Conservation (phyloP, 2,888 invertebrate genomes). For the Schizaphis graminum region DNA sequence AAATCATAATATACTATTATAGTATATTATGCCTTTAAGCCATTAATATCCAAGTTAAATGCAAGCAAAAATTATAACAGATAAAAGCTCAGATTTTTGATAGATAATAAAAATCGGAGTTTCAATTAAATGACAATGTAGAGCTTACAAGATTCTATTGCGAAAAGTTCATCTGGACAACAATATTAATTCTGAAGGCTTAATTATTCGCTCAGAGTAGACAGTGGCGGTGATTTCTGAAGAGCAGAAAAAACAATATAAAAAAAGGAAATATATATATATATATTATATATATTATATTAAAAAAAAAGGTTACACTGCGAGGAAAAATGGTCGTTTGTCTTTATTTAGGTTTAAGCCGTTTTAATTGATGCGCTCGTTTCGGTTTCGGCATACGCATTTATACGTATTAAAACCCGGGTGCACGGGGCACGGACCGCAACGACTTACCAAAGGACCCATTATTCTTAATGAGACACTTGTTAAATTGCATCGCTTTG, state of each 20-base stretch:
- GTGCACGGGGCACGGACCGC: conserved; percentile 53
- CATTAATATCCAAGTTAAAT: not conserved
- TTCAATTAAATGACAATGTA: not conserved
- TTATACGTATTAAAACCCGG: conserved; percentile 61
- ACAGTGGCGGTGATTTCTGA: not conserved
- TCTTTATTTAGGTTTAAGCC: conserved; percentile 65
- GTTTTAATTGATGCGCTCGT: conserved; percentile 65
- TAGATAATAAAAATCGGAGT: not conserved
- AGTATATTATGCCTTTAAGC: not conserved
- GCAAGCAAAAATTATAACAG: not conserved
- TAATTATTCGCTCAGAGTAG: conserved; percentile 13
- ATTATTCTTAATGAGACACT: conserved; percentile 66
- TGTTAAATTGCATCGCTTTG: conserved; percentile 65
- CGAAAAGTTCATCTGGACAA: not conserved
- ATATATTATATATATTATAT: no score
- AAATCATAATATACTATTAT: not conserved
- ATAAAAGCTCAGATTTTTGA: no score
- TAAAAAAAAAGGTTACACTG: not conserved
- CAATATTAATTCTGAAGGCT: conserved; percentile 26
- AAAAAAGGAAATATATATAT: not conserved
- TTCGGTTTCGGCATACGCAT: conserved; percentile 65
- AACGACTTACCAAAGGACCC: conserved; percentile 65
- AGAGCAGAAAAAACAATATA: not conserved
- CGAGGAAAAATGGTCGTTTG: conserved; percentile 60
- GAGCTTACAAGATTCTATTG: conserved; percentile 25